phyloP scores from a whole-genome alignment of 2,797 vertebrate genomes.

The Naso thynnoides region DNA sequence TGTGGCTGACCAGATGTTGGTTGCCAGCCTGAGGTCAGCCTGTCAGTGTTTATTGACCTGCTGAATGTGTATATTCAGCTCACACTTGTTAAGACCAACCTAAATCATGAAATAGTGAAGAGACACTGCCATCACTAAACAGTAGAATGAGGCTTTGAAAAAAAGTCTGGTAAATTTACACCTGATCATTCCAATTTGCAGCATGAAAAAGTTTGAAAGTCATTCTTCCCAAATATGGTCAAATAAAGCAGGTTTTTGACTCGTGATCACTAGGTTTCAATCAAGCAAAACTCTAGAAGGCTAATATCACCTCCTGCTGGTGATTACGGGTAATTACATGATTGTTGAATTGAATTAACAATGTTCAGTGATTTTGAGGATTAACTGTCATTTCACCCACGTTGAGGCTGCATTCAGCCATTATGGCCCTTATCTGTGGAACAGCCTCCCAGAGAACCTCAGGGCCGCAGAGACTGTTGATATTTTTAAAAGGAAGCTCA shows the following conservation, averaged over 20 bases:
- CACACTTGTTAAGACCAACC: slow-evolving; percentile 1
- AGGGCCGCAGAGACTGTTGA: too few species aligned
- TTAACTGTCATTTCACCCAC: neutral
- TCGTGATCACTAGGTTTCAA: too few species aligned
- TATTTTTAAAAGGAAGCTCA: too few species aligned
- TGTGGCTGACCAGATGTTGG: slow-evolving; percentile 67
- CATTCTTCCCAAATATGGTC: too few species aligned
- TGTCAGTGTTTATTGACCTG: slow-evolving; percentile 26
- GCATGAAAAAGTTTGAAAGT: neutral
- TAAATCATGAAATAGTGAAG: neutral
- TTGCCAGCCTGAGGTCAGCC: slow-evolving; percentile 41
- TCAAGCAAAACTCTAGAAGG: neutral
- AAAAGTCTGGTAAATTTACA: neutral
- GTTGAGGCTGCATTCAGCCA: too few species aligned
- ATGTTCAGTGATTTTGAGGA: neutral
- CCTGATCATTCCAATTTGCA: neutral
- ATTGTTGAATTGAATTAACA: neutral
- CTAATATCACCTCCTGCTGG: slow-evolving; percentile 51
- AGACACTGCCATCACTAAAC: neutral
- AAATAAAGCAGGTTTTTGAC: neutral
- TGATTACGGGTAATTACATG: neutral
- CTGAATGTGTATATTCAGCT: slow-evolving; percentile 2
- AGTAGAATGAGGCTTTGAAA: neutral
- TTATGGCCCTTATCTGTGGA: too few species aligned
- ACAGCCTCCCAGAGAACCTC: too few species aligned